phyloP scores from a whole-genome alignment of 1,140 invertebrate species.

The Ericerus pela region DNA sequence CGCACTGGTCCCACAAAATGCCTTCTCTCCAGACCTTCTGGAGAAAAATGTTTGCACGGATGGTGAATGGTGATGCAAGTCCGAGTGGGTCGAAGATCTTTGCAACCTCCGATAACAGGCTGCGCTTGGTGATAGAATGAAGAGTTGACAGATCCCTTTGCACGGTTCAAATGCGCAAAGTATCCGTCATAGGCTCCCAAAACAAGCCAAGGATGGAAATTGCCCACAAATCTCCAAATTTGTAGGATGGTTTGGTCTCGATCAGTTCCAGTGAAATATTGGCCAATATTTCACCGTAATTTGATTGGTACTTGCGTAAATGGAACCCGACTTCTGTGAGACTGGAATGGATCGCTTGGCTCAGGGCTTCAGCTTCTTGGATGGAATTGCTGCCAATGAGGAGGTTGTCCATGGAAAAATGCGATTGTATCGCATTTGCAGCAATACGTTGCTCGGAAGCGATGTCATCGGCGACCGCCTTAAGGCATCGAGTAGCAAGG shows the following conservation, averaged over 20 bases:
- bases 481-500: neutral
- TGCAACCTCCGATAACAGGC: neutral
- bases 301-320: slow-evolving; percentile 3
- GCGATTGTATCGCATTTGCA: neutral
- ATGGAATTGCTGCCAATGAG: neutral
- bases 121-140: neutral
- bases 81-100: slow-evolving; percentile 11
- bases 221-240: too few species aligned
- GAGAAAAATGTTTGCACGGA: slow-evolving; percentile 4
- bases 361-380: neutral
- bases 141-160: too few species aligned
- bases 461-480: neutral
- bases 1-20: neutral
- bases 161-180: too few species aligned
- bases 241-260: too few species aligned
- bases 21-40: neutral
- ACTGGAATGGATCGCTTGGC: neutral
- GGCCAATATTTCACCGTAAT: neutral
- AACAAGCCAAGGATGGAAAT: too few species aligned
- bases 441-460: neutral
- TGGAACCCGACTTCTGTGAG: neutral
- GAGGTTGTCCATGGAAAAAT: slow-evolving; percentile 13
- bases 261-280: neutral
- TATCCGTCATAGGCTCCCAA: too few species aligned
- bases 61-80: neutral